These are phyloP conservation scores for Eudyptes chrysolophus DNA, from an alignment of 2,113 vertebrate species.

Conservation along the genomic window DNA sequence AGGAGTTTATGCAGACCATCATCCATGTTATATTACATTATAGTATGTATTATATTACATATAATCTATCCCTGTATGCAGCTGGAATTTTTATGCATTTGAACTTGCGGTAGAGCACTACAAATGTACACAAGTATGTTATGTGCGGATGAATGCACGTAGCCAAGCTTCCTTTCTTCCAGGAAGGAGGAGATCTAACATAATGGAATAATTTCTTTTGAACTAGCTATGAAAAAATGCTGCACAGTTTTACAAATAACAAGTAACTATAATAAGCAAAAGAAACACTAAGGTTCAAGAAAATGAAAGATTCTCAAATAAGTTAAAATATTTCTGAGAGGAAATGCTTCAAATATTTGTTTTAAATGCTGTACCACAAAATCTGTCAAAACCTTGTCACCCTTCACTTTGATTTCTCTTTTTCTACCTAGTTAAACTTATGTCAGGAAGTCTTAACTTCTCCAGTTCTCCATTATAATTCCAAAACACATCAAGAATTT, in stretches of 20 bases:
- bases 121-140: background rate
- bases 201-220: background rate
- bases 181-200: background rate
- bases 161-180: background rate
- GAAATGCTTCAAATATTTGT: background rate
- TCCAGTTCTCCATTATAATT: background rate
- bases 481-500: background rate
- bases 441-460: background rate
- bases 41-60: background rate
- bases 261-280: background rate
- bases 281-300: background rate
- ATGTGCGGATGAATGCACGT: background rate
- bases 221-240: background rate
- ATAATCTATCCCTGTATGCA: background rate
- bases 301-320: background rate
- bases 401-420: background rate
- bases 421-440: background rate
- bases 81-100: background rate
- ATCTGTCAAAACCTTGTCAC: slow-evolving; percentile 5
- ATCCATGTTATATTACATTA: background rate
- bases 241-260: background rate
- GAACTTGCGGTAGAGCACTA: background rate
- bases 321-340: background rate
- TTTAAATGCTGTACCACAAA: background rate
- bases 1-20: background rate